phyloP scores from a whole-genome alignment of 2,113 vertebrate species.

The Ophiodon elongatus region DNA sequence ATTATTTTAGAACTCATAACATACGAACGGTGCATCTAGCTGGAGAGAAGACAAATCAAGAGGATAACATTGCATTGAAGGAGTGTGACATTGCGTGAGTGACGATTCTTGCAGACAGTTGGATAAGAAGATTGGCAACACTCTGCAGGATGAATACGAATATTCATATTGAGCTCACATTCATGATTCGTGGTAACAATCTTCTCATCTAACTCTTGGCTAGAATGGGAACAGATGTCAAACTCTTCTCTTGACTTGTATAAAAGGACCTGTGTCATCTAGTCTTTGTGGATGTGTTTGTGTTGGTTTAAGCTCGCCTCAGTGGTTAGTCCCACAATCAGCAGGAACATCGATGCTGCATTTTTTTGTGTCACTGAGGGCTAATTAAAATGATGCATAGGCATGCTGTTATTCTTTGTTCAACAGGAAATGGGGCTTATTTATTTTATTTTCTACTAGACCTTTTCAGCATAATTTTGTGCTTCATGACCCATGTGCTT shows the following conservation, averaged over 20 bases:
- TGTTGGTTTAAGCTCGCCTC: neutral
- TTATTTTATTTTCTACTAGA: neutral
- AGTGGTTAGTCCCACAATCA: constrained; percentile 20
- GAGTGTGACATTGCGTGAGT: neutral
- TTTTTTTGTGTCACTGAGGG: constrained; percentile 10
- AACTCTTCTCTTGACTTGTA: neutral
- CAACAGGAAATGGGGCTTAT: neutral
- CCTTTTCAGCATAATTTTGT: constrained; percentile 5
- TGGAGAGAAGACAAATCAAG: neutral
- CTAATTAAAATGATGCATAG: constrained; percentile 44
- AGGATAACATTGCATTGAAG: neutral
- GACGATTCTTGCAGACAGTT: neutral
- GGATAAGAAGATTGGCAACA: neutral
- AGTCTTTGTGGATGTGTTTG: constrained; percentile 6
- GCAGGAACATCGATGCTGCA: neutral
- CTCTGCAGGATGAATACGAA: neutral
- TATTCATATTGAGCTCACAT: neutral
- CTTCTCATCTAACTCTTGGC: constrained; percentile 9
- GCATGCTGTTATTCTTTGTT: constrained; percentile 15
- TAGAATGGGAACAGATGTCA: neutral
- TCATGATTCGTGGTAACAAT: too few relatives aligned
- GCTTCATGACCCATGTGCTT: constrained; percentile 10
- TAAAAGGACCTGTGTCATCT: neutral
- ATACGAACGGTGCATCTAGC: neutral
- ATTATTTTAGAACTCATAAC: neutral